phyloP scores from a whole-genome alignment of 2,888 invertebrate genomes.

The Diogma glabrata region DNA sequence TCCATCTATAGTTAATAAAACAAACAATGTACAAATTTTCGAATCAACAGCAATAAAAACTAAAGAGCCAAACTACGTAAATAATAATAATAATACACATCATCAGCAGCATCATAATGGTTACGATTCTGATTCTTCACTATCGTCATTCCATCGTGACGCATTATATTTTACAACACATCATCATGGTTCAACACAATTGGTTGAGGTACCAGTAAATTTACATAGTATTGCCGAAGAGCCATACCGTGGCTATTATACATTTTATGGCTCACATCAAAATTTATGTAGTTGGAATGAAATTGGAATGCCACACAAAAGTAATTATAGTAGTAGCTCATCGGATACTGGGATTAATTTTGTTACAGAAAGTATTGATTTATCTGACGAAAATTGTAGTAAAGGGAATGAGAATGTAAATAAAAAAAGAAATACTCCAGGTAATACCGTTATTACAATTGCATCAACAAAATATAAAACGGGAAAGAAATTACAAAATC shows the following conservation, averaged over 20 bases:
- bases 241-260: background rate
- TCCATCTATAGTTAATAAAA: constrained; percentile 11
- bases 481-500: background rate
- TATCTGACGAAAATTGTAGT: background rate
- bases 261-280: constrained; percentile 19
- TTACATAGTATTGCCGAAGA: constrained; percentile 7
- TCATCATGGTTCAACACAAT: constrained; percentile 12
- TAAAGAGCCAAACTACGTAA: no score
- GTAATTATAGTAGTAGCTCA: constrained; percentile 6
- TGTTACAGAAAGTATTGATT: background rate
- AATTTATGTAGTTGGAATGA: constrained; percentile 17
- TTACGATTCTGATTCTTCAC: constrained; percentile 23
- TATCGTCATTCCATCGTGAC: no score
- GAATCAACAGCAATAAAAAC: constrained; percentile 22
- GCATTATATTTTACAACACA: constrained; percentile 13
- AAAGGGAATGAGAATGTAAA: background rate
- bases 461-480: background rate
- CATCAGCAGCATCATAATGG: constrained; percentile 17
- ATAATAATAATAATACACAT: background rate
- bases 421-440: background rate
- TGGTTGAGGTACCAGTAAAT: constrained; percentile 1
- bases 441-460: background rate
- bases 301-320: background rate
- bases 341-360: constrained; percentile 8
- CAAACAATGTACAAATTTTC: constrained; percentile 17